Evolutionary conservation across 2,888 invertebrate species (phyloP).

Genomic region (Phorcus lineatus): DNA sequence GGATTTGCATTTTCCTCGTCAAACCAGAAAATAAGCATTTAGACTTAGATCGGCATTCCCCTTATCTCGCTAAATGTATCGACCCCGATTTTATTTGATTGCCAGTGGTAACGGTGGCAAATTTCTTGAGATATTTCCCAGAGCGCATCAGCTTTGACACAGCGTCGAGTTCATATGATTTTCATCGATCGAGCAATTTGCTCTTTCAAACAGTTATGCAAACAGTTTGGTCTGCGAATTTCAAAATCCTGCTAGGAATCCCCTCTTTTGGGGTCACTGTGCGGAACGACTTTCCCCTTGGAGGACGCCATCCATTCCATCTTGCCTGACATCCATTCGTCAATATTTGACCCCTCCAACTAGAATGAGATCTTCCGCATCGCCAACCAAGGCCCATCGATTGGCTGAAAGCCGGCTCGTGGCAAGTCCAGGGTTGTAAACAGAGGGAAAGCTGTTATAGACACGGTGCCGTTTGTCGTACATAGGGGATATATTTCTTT

Average conservation of each 20-base stretch:
- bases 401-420: not conserved
- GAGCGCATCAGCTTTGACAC: not conserved
- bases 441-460: not conserved
- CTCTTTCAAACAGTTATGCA: not conserved
- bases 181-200: not conserved
- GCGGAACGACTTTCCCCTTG: not conserved
- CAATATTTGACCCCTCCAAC: constrained; percentile 2
- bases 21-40: not conserved
- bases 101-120: not conserved
- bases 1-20: not conserved
- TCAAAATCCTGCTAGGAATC: not conserved
- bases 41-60: not conserved
- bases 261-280: not conserved
- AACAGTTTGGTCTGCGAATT: not conserved
- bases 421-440: not conserved
- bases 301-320: not conserved
- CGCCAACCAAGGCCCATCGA: constrained; percentile 3
- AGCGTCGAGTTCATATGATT: not conserved
- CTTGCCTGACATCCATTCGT: not conserved
- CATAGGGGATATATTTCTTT: not conserved
- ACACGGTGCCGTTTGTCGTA: not conserved
- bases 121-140: not conserved
- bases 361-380: constrained; percentile 10
- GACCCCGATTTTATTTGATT: not conserved
- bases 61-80: not conserved